A percentile compares a stretch with the other conserved stretches of the same genome.
Evolutionary conservation across 2,888 invertebrate species (phyloP).

Genomic region (Linnaemya tessellans): DNA sequence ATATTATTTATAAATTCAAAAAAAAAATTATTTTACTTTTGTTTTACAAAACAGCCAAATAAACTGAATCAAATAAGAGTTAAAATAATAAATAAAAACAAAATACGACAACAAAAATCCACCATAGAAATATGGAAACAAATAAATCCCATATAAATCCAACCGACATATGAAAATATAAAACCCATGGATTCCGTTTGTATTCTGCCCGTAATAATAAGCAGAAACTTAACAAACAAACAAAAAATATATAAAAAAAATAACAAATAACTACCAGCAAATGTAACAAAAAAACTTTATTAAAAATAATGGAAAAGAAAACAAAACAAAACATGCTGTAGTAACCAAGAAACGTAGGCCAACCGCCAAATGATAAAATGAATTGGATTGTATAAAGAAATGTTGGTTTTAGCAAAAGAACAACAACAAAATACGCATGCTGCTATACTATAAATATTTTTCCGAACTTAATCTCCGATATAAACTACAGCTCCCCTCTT

Average conservation of each 20-base stretch:
- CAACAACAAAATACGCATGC: slow-evolving; percentile 1
- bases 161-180: slow-evolving; percentile 61
- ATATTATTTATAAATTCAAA: slow-evolving; percentile 54
- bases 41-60: slow-evolving; percentile 7
- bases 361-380: slow-evolving; percentile 33
- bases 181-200: slow-evolving; percentile 53
- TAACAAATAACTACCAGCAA: slow-evolving; percentile 8
- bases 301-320: slow-evolving; percentile 27
- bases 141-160: slow-evolving; percentile 69
- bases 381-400: neutral
- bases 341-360: slow-evolving; percentile 19
- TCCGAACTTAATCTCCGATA: neutral
- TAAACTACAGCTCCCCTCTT: neutral
- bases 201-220: slow-evolving; percentile 25
- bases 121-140: slow-evolving; percentile 61
- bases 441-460: neutral
- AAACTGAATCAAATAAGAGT: slow-evolving; percentile 14
- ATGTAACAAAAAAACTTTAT: neutral
- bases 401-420: neutral
- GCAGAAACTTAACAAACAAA: slow-evolving; percentile 12
- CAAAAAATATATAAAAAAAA: too few relatives aligned
- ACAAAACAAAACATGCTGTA: neutral
- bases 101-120: slow-evolving; percentile 49
- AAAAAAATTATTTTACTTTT: slow-evolving; percentile 27
- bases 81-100: neutral